phyloP scores from a whole-genome alignment of 2,113 vertebrate genomes.

The Abramis brama region DNA sequence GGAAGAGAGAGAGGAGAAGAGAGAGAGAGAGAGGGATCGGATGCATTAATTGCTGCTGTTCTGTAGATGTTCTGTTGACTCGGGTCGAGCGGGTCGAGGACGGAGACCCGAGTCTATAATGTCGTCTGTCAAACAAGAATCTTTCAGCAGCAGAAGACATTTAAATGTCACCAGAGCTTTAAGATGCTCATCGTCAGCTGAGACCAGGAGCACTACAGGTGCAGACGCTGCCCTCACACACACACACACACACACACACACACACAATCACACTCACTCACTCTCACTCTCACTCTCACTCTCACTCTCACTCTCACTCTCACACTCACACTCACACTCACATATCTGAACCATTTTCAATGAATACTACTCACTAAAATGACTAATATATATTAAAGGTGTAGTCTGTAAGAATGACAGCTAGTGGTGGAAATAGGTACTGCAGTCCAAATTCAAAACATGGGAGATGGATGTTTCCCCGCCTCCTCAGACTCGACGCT shows the following conservation, averaged over 20 bases:
- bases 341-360: too few relatives aligned
- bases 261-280: too few relatives aligned
- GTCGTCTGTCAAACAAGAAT: constrained; percentile 35
- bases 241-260: background rate
- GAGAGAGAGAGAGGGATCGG: background rate
- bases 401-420: too few relatives aligned
- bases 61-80: background rate
- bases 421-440: too few relatives aligned
- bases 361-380: too few relatives aligned
- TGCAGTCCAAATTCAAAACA: too few relatives aligned
- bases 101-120: background rate
- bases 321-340: too few relatives aligned
- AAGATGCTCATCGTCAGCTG: constrained; percentile 17
- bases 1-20: background rate
- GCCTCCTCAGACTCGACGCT: too few relatives aligned
- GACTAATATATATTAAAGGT: too few relatives aligned
- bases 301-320: too few relatives aligned
- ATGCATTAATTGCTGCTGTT: constrained; percentile 8
- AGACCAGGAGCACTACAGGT: constrained; percentile 8
- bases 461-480: too few relatives aligned
- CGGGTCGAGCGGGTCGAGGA: constrained; percentile 33
- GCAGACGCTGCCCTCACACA: background rate
- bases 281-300: too few relatives aligned
- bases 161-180: constrained; percentile 42
- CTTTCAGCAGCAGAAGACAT: constrained; percentile 21